Conservation (phyloP, 2,797 vertebrate species). For the Poliocrania exsul region DNA sequence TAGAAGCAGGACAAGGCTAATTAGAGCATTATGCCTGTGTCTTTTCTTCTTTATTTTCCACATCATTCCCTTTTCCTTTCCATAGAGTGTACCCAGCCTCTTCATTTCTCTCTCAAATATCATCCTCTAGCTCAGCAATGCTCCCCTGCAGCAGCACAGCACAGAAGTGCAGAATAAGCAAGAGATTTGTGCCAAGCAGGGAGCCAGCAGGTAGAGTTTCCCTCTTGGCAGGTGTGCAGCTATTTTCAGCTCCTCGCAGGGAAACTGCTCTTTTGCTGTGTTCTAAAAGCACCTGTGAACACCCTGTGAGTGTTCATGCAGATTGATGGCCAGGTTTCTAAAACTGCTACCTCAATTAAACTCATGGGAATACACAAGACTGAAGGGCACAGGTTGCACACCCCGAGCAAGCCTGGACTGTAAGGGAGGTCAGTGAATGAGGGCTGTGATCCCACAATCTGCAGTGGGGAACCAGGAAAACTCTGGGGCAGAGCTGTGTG, state of each 20-base stretch:
- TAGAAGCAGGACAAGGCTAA: slow-evolving; percentile 65
- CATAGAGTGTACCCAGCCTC: slow-evolving; percentile 31
- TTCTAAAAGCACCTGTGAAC: neutral
- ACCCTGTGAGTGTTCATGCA: neutral
- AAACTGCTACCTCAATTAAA: neutral
- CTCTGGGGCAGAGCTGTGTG: neutral
- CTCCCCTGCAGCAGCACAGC: neutral
- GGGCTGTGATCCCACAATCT: neutral
- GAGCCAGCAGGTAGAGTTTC: neutral
- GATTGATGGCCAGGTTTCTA: neutral
- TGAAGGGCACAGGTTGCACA: neutral
- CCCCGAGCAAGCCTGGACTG: neutral
- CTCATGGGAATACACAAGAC: accelerated
- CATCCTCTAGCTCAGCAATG: neutral
- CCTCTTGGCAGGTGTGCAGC: neutral
- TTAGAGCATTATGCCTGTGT: slow-evolving; percentile 36
- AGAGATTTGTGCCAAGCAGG: slow-evolving; percentile 26
- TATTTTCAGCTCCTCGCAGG: neutral
- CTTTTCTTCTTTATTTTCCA: slow-evolving; percentile 46
- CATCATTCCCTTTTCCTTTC: slow-evolving; percentile 3
- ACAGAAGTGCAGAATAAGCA: neutral
- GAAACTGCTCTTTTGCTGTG: neutral
- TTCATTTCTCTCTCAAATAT: neutral
- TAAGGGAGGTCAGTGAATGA: neutral
- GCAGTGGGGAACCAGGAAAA: neutral